A percentile compares a stretch with the other conserved stretches of the same genome.
Evolutionary conservation across 2,888 invertebrate species (phyloP).

Genomic region (Erynnis tages): DNA sequence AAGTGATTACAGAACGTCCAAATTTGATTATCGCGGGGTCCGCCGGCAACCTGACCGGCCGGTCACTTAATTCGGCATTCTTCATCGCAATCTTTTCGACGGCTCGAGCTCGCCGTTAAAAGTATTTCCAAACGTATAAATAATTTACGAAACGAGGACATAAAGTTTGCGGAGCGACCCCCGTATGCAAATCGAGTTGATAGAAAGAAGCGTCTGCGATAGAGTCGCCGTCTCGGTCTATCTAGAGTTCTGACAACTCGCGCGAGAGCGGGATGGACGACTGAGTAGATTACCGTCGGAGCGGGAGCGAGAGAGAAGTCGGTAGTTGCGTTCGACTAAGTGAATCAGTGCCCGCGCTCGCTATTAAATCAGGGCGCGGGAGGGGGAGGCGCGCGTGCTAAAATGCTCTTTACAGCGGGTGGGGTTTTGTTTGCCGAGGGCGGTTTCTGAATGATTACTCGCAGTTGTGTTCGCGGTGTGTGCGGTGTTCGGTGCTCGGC

Average conservation of each 20-base stretch:
- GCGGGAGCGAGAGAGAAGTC: slow-evolving; percentile 64
- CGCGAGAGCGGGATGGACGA: slow-evolving; percentile 43
- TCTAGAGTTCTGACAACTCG: slow-evolving; percentile 36
- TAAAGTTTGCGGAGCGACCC: slow-evolving; percentile 78
- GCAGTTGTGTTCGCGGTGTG: slow-evolving; percentile 46
- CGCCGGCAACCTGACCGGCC: slow-evolving; percentile 58
- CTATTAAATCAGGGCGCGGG: slow-evolving; percentile 80
- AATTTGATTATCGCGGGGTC: slow-evolving; percentile 53
- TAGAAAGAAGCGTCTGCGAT: slow-evolving; percentile 73
- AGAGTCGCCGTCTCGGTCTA: slow-evolving; percentile 62
- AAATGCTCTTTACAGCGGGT: slow-evolving; percentile 78
- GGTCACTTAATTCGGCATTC: slow-evolving; percentile 67
- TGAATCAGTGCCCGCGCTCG: slow-evolving; percentile 81
- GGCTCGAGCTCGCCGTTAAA: slow-evolving; percentile 70
- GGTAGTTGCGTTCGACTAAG: slow-evolving; percentile 78
- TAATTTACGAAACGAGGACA: slow-evolving; percentile 80
- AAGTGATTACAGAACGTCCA: slow-evolving; percentile 44
- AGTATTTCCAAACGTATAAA: slow-evolving; percentile 79
- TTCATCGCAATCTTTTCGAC: slow-evolving; percentile 72
- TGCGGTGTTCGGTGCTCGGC: slow-evolving; percentile 37
- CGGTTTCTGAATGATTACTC: slow-evolving; percentile 72
- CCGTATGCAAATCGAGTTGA: slow-evolving; percentile 80
- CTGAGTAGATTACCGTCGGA: slow-evolving; percentile 41
- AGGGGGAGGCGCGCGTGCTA: slow-evolving; percentile 68
- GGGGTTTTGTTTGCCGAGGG: slow-evolving; percentile 80